Base-by-base conservation (phyloP, 2,113 vertebrate species). In the Psammodynastes pulverulentus region DNA sequence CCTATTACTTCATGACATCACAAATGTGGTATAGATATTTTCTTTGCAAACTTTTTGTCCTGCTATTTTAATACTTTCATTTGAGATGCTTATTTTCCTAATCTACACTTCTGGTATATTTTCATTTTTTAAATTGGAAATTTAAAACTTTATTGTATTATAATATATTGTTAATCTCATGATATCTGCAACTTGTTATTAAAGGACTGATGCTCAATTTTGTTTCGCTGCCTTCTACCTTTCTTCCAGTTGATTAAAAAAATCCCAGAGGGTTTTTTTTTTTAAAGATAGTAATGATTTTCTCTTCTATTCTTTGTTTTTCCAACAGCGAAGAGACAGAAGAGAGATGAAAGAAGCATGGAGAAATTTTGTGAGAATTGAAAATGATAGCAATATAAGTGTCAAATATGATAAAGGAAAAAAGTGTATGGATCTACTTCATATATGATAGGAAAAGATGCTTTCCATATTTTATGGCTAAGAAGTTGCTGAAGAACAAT, bases 351-450 rank as follows among this genome's bases (percentile, higher is more conserved):
- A 87, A 43, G 45, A 29, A 90, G 9, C 49, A 84, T 19, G 85
- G 58, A 87, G 86, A 51, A 12, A 23, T 17, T 2, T 15, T 1
- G 0, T 92, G 24, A 26, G 49, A 90, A 90, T 84, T 1, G 93
- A 91, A 96, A 94, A 91, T 39, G 0, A 17, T 43, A 93, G 72
- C 34, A 92, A 52, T 34, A 10, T 93, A 87, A 72, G 94, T 19
- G 23, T 84, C 26, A 92, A 86, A 79, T 5, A 7, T 29, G 13
- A 86, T 92, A 84, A 92, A 89, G 51, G 46, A 58, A 34, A 10
- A 24, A 5, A 19, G 3, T 88, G 67, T 15, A 4, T 3, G 43
- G 39, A 13, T 67, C 93, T 94, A 24, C 90, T 91, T 49, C 52
- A 48, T 49, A 89, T 46, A 9, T 12, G 67, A 24, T 9, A 54